Base-by-base conservation (phyloP, 2,888 invertebrate genomes). In the Rhyacophila evoluta region DNA sequence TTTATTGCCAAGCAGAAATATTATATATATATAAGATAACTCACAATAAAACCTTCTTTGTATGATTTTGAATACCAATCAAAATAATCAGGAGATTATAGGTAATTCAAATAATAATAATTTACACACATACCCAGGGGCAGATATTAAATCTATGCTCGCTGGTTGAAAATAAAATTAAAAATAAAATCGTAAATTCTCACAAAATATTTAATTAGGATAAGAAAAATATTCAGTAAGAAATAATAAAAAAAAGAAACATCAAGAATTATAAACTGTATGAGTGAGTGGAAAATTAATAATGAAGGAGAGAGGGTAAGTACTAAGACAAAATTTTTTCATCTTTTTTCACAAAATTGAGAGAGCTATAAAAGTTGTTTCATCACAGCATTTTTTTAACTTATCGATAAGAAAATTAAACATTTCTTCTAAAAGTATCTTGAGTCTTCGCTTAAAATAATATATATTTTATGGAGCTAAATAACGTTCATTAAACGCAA, bases 101-200 rank as follows among this genome's bases (percentile, higher is more conserved):
- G 4, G 39, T 39, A 12, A 55, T 55, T 55, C 55, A 55, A 19
- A 19, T 55, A 55, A 55, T 19, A 55, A 55, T 25, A 55, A 55
- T 25, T 5, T 55, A 55, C 55, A 55, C 55, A 55, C 55, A 10
- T 25, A 19, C 19, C 55, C 55, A 55, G 55, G 55, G 8, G 55
- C 55, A 55, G 19, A 55, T 55, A 55, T 55, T 8, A 55, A 55
- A 55, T 55, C 19, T 55, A 55, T 55, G 55, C 25, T 25, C 55
- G 55, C 55, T 55, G 55, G 6, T 55, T 55, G 55, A 55, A 55
- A 25, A 15, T 55, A 55, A 55, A 25, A 8, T 55, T 55, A 55
- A 55, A 8, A 55, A 55, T 55, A 55, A 25, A 55, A 55, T 19
- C 1, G 0, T 55, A 25, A 55, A 55, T 19, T 55, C 55, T 19